Evolutionary conservation across 2,888 invertebrate species (phyloP).

Genomic region (Rotaria magnacalcarata): DNA sequence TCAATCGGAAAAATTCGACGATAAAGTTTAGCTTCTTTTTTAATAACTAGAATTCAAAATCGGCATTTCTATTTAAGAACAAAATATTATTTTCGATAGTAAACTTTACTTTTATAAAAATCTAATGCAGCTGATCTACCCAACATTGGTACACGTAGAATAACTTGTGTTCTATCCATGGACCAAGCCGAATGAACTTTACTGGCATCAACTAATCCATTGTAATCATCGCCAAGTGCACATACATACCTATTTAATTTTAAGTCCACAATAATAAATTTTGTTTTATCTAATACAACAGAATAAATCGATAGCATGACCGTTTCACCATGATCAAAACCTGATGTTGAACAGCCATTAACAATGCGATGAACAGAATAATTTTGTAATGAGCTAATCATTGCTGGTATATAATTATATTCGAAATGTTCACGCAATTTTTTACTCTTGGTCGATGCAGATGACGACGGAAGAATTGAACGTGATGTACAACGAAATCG

Average conservation of each 20-base stretch:
- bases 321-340: background rate
- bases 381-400: slow-evolving; percentile 53
- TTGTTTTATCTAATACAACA: slow-evolving; percentile 48
- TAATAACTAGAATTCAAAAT: background rate
- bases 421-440: slow-evolving; percentile 60
- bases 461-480: background rate
- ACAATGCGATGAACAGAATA: slow-evolving; percentile 25
- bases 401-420: slow-evolving; percentile 60
- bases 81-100: background rate
- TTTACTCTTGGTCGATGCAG: background rate
- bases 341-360: background rate
- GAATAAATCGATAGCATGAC: background rate
- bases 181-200: slow-evolving; percentile 24
- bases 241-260: slow-evolving; percentile 49
- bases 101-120: background rate
- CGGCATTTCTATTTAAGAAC: too few relatives aligned
- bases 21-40: slow-evolving; percentile 7
- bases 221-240: slow-evolving; percentile 11
- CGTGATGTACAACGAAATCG: background rate
- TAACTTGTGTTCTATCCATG: slow-evolving; percentile 20
- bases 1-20: background rate
- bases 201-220: background rate
- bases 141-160: background rate
- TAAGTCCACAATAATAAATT: slow-evolving; percentile 57
- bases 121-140: background rate